Evolutionary conservation across 2,888 invertebrate species (phyloP).

Genomic region (Punctoribates punctum): DNA sequence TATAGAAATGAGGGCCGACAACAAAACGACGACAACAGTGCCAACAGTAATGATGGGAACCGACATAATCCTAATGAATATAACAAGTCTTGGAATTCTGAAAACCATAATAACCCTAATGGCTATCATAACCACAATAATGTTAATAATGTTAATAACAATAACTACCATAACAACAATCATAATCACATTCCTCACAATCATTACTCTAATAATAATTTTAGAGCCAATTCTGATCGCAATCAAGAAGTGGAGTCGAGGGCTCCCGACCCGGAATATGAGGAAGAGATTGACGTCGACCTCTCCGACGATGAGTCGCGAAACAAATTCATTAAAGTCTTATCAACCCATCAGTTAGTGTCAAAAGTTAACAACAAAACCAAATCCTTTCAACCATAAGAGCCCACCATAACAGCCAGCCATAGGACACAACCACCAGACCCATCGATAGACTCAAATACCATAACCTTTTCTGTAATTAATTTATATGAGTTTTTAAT

Average conservation of each 20-base stretch:
- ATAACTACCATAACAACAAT: not conserved
- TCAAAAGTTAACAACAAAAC: not conserved
- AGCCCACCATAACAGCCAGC: too few relatives aligned
- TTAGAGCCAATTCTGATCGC: not conserved
- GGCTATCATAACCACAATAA: not conserved
- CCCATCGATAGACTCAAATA: too few relatives aligned
- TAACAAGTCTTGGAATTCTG: not conserved
- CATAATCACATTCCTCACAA: not conserved
- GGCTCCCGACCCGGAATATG: not conserved
- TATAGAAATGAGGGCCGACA: not conserved
- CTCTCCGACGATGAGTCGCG: not conserved
- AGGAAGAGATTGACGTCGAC: slow-evolving; percentile 24
- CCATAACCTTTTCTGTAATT: too few relatives aligned
- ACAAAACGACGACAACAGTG: not conserved
- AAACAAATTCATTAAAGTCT: not conserved
- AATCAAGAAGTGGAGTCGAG: not conserved
- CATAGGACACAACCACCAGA: too few relatives aligned
- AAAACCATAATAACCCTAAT: not conserved
- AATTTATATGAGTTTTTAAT: too few relatives aligned
- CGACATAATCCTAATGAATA: not conserved
- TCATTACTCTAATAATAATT: not conserved
- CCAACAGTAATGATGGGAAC: slow-evolving; percentile 6
- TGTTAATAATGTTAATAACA: not conserved
- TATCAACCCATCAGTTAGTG: slow-evolving; percentile 4
- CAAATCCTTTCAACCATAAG: not conserved